A percentile compares a stretch with the other conserved stretches of the same genome.
Evolutionary conservation across 2,888 invertebrate species (phyloP).

Genomic region (Mythimna vitellina): DNA sequence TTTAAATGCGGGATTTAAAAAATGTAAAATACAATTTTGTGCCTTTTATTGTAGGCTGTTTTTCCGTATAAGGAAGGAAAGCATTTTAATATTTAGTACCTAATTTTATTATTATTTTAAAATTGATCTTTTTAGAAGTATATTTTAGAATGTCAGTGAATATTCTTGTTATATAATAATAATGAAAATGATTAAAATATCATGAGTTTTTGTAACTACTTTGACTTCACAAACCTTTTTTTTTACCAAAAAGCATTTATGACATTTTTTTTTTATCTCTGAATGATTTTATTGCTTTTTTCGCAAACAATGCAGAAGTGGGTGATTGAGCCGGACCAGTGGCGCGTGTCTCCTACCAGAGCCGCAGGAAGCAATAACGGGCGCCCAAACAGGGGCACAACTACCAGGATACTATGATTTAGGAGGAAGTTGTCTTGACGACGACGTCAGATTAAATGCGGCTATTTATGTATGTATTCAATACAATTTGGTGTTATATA

Average conservation of each 20-base stretch:
- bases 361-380: slow-evolving; percentile 90
- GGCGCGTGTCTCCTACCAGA: slow-evolving; percentile 80
- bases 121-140: too few relatives aligned
- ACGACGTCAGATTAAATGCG: slow-evolving; percentile 71
- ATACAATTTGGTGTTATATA: not conserved
- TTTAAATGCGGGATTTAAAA: slow-evolving; percentile 13
- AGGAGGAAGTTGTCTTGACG: slow-evolving; percentile 69
- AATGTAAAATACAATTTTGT: too few relatives aligned
- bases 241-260: not conserved
- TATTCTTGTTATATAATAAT: not conserved
- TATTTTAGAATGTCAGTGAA: not conserved
- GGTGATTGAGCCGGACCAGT: slow-evolving; percentile 71
- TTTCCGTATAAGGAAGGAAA: not conserved
- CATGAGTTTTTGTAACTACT: not conserved
- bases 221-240: not conserved
- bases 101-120: too few relatives aligned
- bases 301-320: slow-evolving; percentile 69
- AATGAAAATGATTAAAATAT: too few relatives aligned
- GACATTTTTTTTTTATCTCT: slow-evolving; percentile 11
- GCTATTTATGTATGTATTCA: slow-evolving; percentile 12
- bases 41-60: not conserved
- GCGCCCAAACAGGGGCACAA: slow-evolving; percentile 73
- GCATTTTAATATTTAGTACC: not conserved
- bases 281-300: slow-evolving; percentile 58
- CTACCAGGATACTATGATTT: slow-evolving; percentile 88